Base-by-base conservation (phyloP, 2,113 vertebrate genomes). In the Rattus rattus region DNA sequence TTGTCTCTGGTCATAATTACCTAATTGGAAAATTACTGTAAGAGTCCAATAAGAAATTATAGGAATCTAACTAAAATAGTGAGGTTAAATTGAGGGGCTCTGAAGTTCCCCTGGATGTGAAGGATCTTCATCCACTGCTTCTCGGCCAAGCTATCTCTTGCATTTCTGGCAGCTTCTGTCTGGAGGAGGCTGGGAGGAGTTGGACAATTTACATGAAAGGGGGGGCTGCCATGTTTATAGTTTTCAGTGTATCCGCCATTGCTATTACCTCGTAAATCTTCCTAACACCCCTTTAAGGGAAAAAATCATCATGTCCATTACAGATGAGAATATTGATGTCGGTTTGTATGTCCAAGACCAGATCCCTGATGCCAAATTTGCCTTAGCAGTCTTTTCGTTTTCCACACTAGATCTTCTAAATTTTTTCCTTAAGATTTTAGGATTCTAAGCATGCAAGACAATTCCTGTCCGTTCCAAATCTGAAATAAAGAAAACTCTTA, bases 381-480 rank as follows among this genome's bases (percentile, higher is more conserved):
- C 91, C 73, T 59, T 86, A 88, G 47, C 75, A 72, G 59, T 63
- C 19, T 14, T 69, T 90, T 80, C 77, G 76, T 0, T 47, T 84
- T 77, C 43, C 61, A 52, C 7, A 14, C 36, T 70, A 75, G 36
- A 56, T 63, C 12, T 67, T 94, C 19, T 63, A 77, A 75, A 7
- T 52, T 79, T 47, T 43, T 59, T n/a, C 14, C 33, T 79, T 65
- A 54, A 67, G 22, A 94, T 90, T 96, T 96, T 77, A 83, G 89
- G 26, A 96, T 96, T 95, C 88, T 83, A 91, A 92, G 72, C 92
- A 91, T 47, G 95, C 3, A 75, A 87, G 63, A 87, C 92, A 90
- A 95, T 94, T 97, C 92, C 80, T 97, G 30, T 94, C 73, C 94
- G 86, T 80, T 96, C 86, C 88, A 88, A 94, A 96, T 17, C 39